Base-by-base conservation (phyloP, 1,140 invertebrate species). In the Drosophila truncata region DNA sequence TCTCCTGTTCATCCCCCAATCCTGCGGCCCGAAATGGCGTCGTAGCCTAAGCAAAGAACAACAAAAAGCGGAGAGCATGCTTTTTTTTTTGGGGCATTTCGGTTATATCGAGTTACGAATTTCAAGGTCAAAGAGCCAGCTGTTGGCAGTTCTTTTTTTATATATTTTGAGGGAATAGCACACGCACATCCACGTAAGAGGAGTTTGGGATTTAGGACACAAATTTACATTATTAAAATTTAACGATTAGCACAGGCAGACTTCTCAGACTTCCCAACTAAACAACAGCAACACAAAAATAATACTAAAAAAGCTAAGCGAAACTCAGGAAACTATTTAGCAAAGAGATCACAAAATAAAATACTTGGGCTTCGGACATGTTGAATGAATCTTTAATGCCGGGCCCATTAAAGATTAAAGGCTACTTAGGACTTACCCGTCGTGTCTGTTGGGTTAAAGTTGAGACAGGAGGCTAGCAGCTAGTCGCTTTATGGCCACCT, bases 51-150 rank as follows among this genome's bases (percentile, higher is more conserved):
- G 35, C 39, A 70, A 46, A 41, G 20, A 41, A 46, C 63, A 70
- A 59, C 69, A 71, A 41, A 41, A 16, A 18, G n/a, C 31, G 10
- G 31, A 27, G 13, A 37, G n/a, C 31, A n/a, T 13, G 37, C 55
- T 39, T 59, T n/a, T 29, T 35, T 41, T 69, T 64, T 62, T 71
- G 18, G 59, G 59, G 47, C 37, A 52, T 71, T 79, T 69, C 60
- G 39, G 42, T 78, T 65, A 63, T 72, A 79, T 79, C 82, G 79
- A 86, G 84, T 82, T 64, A 86, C 85, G 82, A 72, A 86, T 82
- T 86, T 86, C 83, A 86, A 86, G 83, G 82, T 86, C 82, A 87
- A 78, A 76, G 75, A 78, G 70, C 75, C 82, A 79, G 61, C 76
- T 80, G 72, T 63, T 78, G 57, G 73, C 44, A 49, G 66, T 54